Evolutionary conservation across 2,113 vertebrate genomes (phyloP).

Genomic region (Lophura nycthemera): DNA sequence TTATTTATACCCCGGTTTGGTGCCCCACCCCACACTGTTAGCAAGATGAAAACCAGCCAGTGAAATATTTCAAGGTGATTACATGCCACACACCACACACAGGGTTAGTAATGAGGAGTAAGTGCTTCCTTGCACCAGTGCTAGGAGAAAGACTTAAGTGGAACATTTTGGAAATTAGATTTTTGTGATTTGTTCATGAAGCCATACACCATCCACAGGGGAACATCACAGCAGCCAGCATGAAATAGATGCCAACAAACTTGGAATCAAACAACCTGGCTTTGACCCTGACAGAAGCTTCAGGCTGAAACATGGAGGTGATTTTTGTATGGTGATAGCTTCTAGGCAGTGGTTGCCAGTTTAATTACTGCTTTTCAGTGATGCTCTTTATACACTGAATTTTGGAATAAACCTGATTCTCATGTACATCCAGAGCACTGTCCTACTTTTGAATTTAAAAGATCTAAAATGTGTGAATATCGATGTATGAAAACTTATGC

Average conservation of each 20-base stretch:
- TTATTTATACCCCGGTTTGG: background rate
- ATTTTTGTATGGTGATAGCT: background rate
- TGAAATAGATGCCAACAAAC: background rate
- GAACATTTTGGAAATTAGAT: slow-evolving; percentile 23
- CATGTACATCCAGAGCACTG: background rate
- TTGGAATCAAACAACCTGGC: background rate
- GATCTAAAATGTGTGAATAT: background rate
- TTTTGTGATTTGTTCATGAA: slow-evolving; percentile 14
- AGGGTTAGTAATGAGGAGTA: slow-evolving; percentile 1
- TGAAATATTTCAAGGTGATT: slow-evolving; percentile 61
- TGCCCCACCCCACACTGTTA: background rate
- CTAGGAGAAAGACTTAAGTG: background rate
- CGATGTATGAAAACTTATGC: background rate
- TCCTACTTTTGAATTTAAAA: background rate
- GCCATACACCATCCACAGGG: background rate
- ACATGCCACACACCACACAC: background rate
- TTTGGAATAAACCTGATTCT: background rate
- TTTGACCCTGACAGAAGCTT: slow-evolving; percentile 10
- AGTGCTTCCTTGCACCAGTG: slow-evolving; percentile 18
- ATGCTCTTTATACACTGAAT: background rate
- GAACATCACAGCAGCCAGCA: background rate
- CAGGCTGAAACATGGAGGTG: background rate
- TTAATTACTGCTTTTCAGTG: background rate
- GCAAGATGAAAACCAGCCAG: background rate
- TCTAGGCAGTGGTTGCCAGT: background rate